Evolutionary conservation across 2,113 vertebrate genomes (phyloP).

Genomic region (Oplegnathus fasciatus): DNA sequence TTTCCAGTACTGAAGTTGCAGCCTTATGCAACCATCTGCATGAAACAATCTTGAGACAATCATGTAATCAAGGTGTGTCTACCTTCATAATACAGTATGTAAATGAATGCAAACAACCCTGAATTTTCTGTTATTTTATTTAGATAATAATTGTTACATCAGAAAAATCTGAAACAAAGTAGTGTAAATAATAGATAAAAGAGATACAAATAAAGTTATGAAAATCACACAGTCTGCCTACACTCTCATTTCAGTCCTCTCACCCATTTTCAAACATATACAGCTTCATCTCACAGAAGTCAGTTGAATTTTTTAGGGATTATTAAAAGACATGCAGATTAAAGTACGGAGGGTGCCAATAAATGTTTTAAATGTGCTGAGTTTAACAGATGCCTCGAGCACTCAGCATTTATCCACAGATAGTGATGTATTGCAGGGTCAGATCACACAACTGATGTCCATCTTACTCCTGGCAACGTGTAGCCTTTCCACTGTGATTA

Average conservation of each 20-base stretch:
- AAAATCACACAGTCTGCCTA: background rate
- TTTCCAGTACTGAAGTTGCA: background rate
- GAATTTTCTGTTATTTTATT: background rate
- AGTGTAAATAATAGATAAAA: background rate
- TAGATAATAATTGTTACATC: background rate
- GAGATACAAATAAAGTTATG: too few relatives aligned
- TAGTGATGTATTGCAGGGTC: background rate
- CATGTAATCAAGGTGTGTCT: background rate
- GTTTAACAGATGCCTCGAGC: background rate
- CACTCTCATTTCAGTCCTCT: background rate
- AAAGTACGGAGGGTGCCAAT: background rate
- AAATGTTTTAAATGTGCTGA: background rate
- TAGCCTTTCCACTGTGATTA: background rate
- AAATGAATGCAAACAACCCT: background rate
- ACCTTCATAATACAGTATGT: background rate
- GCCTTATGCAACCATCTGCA: background rate
- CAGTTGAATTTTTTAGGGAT: background rate
- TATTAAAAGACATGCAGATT: background rate
- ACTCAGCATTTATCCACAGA: constrained; percentile 10
- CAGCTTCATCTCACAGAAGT: background rate
- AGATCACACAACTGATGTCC: background rate
- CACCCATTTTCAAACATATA: background rate
- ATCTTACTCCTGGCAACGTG: background rate
- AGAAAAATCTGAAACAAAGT: background rate
- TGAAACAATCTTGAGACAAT: background rate